Evolutionary conservation across 2,797 vertebrate species (phyloP), one percentile per base, ranked within the genome.

Genomic region (Orestias chungarensis): DNA sequence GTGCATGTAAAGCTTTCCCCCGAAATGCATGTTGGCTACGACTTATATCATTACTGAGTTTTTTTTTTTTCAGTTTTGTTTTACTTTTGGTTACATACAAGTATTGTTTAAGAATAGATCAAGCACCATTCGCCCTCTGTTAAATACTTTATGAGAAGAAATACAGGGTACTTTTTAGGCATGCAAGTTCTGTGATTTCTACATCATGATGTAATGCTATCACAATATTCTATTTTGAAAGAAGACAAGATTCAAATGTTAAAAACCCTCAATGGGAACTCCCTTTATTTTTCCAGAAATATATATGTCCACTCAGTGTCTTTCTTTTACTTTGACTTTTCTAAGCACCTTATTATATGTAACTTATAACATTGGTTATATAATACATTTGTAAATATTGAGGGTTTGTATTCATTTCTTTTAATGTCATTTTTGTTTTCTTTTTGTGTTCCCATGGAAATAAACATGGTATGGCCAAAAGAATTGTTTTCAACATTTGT

Each of bases 131-230:
- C 59, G 62, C 82, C 71, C 68, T 76, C 74, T 71, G 64, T 79
- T 79, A 75, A 83, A 69, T 84, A 83, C 71, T 89, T 92, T 83
- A 82, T 75, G 79, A 85, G 80, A 49, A 33, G 79, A 89, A 91
- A 87, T 87, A 94, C 93, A 95, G 94, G 94, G 93, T 94, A 94
- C 93, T 94, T 94, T 94, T 82, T 94, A 94, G 86, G 91, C 94
- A 93, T 93, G 91, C 87, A 89, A 88, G 87, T 85, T 69, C 82
- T 82, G 72, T 86, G 65, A 87, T 90, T 93, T 92, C 84, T 87
- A 92, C 79, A 74, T 68, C 83, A 89, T 86, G 40, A 85, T 85
- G 77, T 78, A 80, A 66, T 59, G 70, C 75, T 75, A 85, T 78
- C 70, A n/a, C n/a, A n/a, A n/a, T 77, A 83, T 79, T n/a, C 79